Percentiles rank a stretch among this genome's conserved stretches.
Evolutionary conservation across 2,797 vertebrate species (phyloP).

Genomic region (Phoxinus dragarum): DNA sequence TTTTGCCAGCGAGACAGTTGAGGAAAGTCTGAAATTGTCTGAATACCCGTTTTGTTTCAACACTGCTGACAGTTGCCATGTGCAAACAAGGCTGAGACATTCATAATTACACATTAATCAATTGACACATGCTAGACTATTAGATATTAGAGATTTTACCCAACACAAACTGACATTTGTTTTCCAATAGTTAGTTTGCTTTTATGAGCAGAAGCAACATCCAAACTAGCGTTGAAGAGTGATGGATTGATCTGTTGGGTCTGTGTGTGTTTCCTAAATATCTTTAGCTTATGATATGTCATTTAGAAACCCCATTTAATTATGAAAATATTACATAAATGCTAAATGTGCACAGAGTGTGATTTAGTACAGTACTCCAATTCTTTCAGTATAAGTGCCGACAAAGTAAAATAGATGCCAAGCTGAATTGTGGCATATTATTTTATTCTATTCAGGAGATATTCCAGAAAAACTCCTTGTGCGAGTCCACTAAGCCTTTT

Average conservation of each 20-base stretch:
- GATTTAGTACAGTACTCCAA: constrained; percentile 45
- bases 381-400: constrained; percentile 40
- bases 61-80: constrained; percentile 30
- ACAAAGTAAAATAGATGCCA: constrained; percentile 45
- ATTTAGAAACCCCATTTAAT: constrained; percentile 16
- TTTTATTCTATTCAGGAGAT: background rate
- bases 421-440: background rate
- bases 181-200: constrained; percentile 13
- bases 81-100: constrained; percentile 19
- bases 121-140: constrained; percentile 9
- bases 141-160: constrained; percentile 19
- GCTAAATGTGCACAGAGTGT: constrained; percentile 39
- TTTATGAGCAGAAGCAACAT: background rate
- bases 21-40: constrained; percentile 37
- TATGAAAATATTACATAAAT: constrained; percentile 32
- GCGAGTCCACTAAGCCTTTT: background rate
- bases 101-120: constrained; percentile 16
- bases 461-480: background rate
- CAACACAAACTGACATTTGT: constrained; percentile 24
- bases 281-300: background rate
- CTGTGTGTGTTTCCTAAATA: constrained; percentile 22
- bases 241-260: constrained; percentile 4
- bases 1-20: constrained; percentile 30
- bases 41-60: constrained; percentile 43
- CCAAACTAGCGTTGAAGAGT: background rate